Base-by-base conservation (phyloP, 2,113 vertebrate genomes). In the Oncorhynchus kisutch region DNA sequence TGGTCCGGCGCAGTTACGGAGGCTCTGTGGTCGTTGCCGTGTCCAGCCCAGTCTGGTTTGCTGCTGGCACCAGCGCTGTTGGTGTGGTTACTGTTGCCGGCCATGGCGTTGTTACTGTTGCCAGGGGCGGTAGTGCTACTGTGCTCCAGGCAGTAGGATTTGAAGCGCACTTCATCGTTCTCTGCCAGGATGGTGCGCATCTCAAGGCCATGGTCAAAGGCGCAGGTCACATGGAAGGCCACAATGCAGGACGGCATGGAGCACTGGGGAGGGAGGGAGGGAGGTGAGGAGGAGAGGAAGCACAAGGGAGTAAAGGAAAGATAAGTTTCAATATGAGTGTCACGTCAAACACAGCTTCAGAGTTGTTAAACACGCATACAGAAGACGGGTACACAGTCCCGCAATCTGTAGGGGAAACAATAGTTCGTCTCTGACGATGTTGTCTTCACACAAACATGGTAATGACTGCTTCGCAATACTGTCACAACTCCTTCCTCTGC, bases 181-280 rank as follows among this genome's bases (percentile, higher is more conserved):
- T 99, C 97, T 0, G 96, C 96, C 84, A 99, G 94, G 72, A 97
- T 96, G 74, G 97, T 99, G 87, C 95, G 87, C 97, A 99, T 99
- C 89, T 99, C 97, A n/a, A 99, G 93, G 86, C 94, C 93, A 70
- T 94, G 95, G 89, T 99, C 97, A 51, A 99, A 99, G 88, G 97
- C 97, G 93, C 97, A 99, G 0, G 97, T 99, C 91, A 99, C 97
- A 4, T 99, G 97, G 93, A 99, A 99, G 16, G 96, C 97, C 6
- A 96, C 96, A 79, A 98, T 91, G 0, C 97, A 99, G 89, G 96
- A 93, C 48, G 97, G 95, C 96, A 95, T 98, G 87, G 95, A 98
- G 89, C 97, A 99, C 97, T 99, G 90, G 5, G 39, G 0, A 1
- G 67, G 77, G 7, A 84, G n/a, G 2, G 34, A 14, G 18, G n/a